These are phyloP conservation scores for Brachyhypopomus occidentalis DNA, from an alignment of 2,113 vertebrate species.

Conservation along the genomic window DNA sequence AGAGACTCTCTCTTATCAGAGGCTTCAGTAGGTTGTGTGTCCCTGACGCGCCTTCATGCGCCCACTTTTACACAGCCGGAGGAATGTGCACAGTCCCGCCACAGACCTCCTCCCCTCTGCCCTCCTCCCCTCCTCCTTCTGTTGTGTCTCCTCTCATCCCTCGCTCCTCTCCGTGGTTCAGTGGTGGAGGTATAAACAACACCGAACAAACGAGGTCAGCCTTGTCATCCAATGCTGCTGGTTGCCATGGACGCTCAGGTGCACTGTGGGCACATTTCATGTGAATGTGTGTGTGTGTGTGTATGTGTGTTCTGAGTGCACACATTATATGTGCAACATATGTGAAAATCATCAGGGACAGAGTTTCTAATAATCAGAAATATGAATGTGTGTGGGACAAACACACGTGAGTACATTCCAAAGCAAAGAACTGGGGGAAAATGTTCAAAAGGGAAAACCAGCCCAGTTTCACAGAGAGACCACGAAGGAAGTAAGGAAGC, in stretches of 20 bases:
- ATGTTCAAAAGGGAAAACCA: neutral
- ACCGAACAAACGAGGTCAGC: conserved; percentile 32
- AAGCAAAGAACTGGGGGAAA: neutral
- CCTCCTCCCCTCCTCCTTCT: neutral
- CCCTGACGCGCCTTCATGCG: neutral
- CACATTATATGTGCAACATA: too few relatives aligned
- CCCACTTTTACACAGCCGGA: conserved; percentile 20
- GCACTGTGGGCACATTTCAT: conserved; percentile 24
- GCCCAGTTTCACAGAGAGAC: neutral
- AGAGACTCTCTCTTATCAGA: conserved; percentile 1
- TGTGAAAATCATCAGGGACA: too few relatives aligned
- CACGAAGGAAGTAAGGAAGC: neutral
- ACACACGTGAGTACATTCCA: neutral
- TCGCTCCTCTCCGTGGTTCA: neutral
- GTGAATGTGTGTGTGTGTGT: conserved; percentile 11
- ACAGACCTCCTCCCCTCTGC: conserved; percentile 40
- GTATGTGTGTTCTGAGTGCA: neutral
- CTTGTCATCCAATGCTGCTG: neutral
- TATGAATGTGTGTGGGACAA: too few relatives aligned
- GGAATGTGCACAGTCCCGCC: conserved; percentile 39
- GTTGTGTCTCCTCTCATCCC: neutral
- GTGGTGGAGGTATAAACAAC: conserved; percentile 7
- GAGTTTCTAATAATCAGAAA: too few relatives aligned
- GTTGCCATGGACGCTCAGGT: conserved; percentile 33
- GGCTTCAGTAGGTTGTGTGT: neutral